These are phyloP conservation scores for Serranochromis macrocephalus DNA, from an alignment of 2,113 vertebrate species.

Conservation along the genomic window DNA sequence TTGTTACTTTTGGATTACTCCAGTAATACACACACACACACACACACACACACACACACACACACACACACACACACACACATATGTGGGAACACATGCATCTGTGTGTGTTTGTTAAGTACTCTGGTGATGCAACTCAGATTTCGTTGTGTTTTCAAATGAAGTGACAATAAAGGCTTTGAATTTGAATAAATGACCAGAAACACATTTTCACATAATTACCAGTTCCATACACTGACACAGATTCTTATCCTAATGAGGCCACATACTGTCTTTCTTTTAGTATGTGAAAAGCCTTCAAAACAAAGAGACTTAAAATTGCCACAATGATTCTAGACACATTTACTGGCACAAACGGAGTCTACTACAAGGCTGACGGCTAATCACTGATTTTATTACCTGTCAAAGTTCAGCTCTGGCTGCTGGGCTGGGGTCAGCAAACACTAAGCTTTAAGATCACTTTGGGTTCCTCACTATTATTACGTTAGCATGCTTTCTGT, in stretches of 20 bases:
- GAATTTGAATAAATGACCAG: neutral
- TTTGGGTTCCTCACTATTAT: neutral
- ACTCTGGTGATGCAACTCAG: neutral
- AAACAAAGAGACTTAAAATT: neutral
- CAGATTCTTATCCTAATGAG: neutral
- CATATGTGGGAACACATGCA: neutral
- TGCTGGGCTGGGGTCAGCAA: neutral
- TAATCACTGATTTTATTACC: neutral
- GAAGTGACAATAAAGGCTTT: neutral
- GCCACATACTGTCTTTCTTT: neutral
- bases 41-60: neutral
- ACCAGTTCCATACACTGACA: neutral
- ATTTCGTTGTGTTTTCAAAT: neutral
- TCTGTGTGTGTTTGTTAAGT: neutral
- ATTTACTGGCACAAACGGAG: neutral
- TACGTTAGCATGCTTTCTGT: neutral
- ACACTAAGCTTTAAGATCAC: neutral
- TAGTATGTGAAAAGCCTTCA: neutral
- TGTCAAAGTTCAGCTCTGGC: neutral
- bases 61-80: neutral
- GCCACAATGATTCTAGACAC: neutral
- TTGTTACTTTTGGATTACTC: neutral
- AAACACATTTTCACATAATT: neutral
- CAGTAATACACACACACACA: neutral
- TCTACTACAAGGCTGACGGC: neutral